Evolutionary conservation across 2,113 vertebrate genomes (phyloP).

Genomic region (Amphiprion percula): DNA sequence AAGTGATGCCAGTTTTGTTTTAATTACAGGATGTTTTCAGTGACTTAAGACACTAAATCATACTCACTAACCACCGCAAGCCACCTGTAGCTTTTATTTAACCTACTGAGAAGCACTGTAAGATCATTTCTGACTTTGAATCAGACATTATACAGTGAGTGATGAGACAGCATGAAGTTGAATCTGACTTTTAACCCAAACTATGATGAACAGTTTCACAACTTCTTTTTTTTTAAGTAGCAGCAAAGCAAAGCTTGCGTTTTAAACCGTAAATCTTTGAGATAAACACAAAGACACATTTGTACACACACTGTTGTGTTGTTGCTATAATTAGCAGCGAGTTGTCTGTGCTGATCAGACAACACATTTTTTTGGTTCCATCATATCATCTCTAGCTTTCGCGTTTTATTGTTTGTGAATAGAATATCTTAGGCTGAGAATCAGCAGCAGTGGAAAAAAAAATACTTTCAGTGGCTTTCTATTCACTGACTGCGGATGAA

Average conservation of each 20-base stretch:
- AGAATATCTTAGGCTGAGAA: not conserved
- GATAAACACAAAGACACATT: not conserved
- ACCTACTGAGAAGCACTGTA: not conserved
- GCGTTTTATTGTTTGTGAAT: constrained; percentile 13
- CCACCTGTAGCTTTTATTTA: constrained; percentile 11
- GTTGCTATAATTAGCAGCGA: constrained; percentile 28
- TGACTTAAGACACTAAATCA: not conserved
- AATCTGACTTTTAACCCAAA: not conserved
- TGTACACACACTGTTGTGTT: not conserved
- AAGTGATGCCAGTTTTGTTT: constrained; percentile 23
- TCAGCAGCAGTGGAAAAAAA: not conserved
- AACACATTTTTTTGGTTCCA: not conserved
- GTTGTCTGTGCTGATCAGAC: constrained; percentile 10
- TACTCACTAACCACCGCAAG: not conserved
- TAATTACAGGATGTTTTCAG: constrained; percentile 2
- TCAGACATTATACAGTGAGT: not conserved
- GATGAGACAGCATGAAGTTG: not conserved
- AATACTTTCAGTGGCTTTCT: constrained; percentile 31
- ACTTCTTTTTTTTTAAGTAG: not conserved
- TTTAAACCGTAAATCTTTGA: not conserved
- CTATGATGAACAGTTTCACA: not conserved
- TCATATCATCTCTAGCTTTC: not conserved
- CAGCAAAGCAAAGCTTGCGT: not conserved
- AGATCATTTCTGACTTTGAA: not conserved
- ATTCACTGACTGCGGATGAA: constrained; percentile 28